phyloP scores from a whole-genome alignment of 1,140 invertebrate species.

The Scaptomyza montana region DNA sequence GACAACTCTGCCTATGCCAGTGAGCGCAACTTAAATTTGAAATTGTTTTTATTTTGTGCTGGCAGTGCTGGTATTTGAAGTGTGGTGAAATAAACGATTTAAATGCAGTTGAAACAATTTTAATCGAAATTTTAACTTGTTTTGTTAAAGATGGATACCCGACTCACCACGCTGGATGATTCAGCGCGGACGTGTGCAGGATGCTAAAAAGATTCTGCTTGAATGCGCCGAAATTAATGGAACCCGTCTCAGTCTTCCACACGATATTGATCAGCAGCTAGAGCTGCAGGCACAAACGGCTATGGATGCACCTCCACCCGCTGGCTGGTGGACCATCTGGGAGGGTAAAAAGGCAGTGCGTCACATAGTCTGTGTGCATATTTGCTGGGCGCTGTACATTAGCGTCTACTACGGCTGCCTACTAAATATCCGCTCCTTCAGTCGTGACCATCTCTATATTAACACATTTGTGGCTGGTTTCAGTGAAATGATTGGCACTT shows the following conservation, averaged over 20 bases:
- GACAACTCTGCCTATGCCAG: too few relatives aligned
- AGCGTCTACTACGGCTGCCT: constrained; percentile 84
- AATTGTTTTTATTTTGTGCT: neutral
- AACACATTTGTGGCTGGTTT: constrained; percentile 82
- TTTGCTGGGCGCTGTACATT: constrained; percentile 83
- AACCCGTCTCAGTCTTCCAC: constrained; percentile 70
- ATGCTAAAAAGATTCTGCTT: constrained; percentile 89
- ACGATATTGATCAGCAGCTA: constrained; percentile 81
- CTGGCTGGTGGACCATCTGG: constrained; percentile 81
- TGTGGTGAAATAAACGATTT: neutral
- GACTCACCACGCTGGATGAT: constrained; percentile 94
- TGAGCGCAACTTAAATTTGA: too few relatives aligned
- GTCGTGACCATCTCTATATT: constrained; percentile 80
- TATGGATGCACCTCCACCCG: constrained; percentile 76
- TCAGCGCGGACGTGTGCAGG: constrained; percentile 88
- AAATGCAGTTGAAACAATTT: neutral
- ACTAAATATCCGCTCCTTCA: constrained; percentile 84
- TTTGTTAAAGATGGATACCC: constrained; percentile 85
- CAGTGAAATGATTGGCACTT: constrained; percentile 82
- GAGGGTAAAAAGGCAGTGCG: constrained; percentile 72
- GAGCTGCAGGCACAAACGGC: constrained; percentile 79
- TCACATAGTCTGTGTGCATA: constrained; percentile 77
- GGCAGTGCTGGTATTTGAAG: neutral
- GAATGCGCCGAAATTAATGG: constrained; percentile 88
- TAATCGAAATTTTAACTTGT: too few relatives aligned